A percentile compares a stretch with the other conserved stretches of the same genome.
phyloP scores from a whole-genome alignment of 2,797 vertebrate species.

The Hyperoplus immaculatus region DNA sequence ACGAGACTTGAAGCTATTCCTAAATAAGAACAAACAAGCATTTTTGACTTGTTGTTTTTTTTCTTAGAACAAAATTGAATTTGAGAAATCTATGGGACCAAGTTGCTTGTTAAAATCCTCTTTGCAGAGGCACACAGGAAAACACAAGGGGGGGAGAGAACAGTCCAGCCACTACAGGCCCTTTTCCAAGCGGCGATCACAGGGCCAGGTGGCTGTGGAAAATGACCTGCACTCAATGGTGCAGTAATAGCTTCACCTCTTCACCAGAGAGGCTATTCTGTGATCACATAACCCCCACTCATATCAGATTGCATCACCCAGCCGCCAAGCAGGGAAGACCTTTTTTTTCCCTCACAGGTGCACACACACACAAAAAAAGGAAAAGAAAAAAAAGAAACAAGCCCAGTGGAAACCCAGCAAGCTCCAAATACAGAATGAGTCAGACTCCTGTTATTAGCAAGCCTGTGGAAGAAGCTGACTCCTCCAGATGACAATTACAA shows the following conservation, averaged over 20 bases:
- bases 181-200: constrained; percentile 57
- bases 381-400: constrained; percentile 25
- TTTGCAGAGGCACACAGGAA: constrained; percentile 19
- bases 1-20: neutral
- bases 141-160: constrained; percentile 4
- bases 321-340: constrained; percentile 68
- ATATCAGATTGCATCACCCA: constrained; percentile 74
- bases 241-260: constrained; percentile 76
- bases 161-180: constrained; percentile 31
- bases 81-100: neutral
- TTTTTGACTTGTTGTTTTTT: neutral
- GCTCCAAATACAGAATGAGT: constrained; percentile 64
- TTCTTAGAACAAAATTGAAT: neutral
- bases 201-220: constrained; percentile 73
- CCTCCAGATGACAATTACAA: constrained; percentile 62
- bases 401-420: constrained; percentile 56
- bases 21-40: neutral
- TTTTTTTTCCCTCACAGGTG: constrained; percentile 55
- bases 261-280: constrained; percentile 72
- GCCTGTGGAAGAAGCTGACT: constrained; percentile 54
- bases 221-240: constrained; percentile 72
- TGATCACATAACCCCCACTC: constrained; percentile 70
- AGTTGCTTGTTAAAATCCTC: neutral
- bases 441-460: constrained; percentile 60
- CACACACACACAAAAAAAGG: constrained; percentile 4